Evolutionary conservation across 1,140 invertebrate species (phyloP), one percentile per base, ranked within the genome.

Genomic region (Brachionus plicatilis): DNA sequence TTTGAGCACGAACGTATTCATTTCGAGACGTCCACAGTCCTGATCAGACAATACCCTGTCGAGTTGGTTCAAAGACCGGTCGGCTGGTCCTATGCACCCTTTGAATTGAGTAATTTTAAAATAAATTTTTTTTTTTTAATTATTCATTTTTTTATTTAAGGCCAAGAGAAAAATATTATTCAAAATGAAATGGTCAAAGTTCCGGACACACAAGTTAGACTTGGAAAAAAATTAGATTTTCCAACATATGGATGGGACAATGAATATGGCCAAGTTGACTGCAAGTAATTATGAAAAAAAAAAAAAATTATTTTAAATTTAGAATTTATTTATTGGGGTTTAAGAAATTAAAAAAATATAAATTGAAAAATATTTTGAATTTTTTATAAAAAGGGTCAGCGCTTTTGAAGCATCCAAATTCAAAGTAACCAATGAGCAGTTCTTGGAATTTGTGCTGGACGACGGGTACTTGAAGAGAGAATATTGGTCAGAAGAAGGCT

Each of bases 231-330:
- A n/a, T 68, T 53, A 20, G 84, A 88, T 45, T 89, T 88, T 85
- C 88, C 89, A 8, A 88, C 88, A 0, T 90, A 87, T 85, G 89
- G 89, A n/a, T 90, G 89, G 89, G 89, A 90, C 85, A 89, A 88
- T 85, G 89, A 89, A 78, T 90, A 89, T 85, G 89, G 89, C 20
- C 78, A 87, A 45, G 84, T 86, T 0, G 84, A 83, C 4, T 87
- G 86, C 85, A 86, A 85, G 89, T 89, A 85, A 86, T 84, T 86
- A 27, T 12, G 41, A 29, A n/a, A 47, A 27, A 53, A 17, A 27
- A 53, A n/a, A 24, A 84, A 45, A 84, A 33, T 8, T 24, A 24
- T 29, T 29, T 29, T 29, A 2, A 29, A 29, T 29, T 29, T 29
- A 2, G 0, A 29, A 29, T 29, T 29, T 29, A 29, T 29, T 29